phyloP scores from a whole-genome alignment of 2,113 vertebrate genomes.

The Saguinus imperator region DNA sequence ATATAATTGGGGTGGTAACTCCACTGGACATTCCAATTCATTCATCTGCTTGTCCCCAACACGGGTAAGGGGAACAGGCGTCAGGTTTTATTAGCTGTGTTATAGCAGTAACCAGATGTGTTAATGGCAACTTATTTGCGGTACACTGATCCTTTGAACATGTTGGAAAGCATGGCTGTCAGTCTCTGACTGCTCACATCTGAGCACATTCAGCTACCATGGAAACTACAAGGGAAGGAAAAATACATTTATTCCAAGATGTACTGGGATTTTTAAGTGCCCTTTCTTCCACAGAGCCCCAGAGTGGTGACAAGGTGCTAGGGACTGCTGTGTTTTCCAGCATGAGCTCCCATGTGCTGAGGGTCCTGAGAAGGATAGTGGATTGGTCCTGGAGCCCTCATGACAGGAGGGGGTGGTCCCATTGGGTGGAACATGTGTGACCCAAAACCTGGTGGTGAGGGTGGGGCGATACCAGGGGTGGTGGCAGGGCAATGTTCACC shows the following conservation, averaged over 20 bases:
- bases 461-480: slow-evolving; percentile 92
- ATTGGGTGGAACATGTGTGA: slow-evolving; percentile 93
- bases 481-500: slow-evolving; percentile 93
- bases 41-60: slow-evolving; percentile 1
- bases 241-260: slow-evolving; percentile 71
- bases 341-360: slow-evolving; percentile 96
- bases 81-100: slow-evolving; percentile 57
- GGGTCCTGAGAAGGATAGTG: slow-evolving; percentile 98
- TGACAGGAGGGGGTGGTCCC: slow-evolving; percentile 93
- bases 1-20: slow-evolving; percentile 39
- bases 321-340: slow-evolving; percentile 90
- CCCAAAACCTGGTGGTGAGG: slow-evolving; percentile 94
- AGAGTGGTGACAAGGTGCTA: slow-evolving; percentile 73
- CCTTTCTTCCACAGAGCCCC: slow-evolving; percentile 44
- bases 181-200: slow-evolving; percentile 77
- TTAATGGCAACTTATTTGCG: slow-evolving; percentile 60
- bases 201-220: slow-evolving; percentile 81
- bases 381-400: slow-evolving; percentile 95
- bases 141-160: slow-evolving; percentile 67
- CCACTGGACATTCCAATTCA: not conserved
- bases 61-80: not conserved
- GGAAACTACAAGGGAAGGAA: slow-evolving; percentile 82
- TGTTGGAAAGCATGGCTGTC: slow-evolving; percentile 72
- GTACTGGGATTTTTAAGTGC: slow-evolving; percentile 50
- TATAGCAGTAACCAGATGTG: slow-evolving; percentile 54